These are phyloP conservation scores for Galemys pyrenaicus DNA, from an alignment of 2,113 vertebrate species.

Conservation along the genomic window DNA sequence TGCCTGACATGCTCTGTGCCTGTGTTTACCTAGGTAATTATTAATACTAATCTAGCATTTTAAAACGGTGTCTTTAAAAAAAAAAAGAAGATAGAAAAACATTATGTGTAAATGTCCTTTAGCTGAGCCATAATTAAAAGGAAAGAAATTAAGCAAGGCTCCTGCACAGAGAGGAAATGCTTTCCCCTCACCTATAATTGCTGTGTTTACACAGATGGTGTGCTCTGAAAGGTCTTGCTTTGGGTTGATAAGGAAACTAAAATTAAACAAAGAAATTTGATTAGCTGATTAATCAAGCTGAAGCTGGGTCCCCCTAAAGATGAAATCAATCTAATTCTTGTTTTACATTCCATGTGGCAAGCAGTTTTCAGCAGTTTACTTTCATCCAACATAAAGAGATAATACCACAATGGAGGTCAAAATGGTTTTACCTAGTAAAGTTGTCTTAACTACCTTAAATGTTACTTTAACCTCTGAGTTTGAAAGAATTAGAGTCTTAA, in stretches of 20 bases:
- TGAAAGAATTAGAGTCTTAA: not conserved
- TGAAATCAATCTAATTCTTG: not conserved
- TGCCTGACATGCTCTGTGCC: not conserved
- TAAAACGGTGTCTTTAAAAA: not conserved
- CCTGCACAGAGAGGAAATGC: not conserved
- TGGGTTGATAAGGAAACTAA: slow-evolving; percentile 51
- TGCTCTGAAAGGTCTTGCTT: not conserved
- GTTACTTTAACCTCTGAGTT: not conserved
- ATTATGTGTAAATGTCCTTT: not conserved
- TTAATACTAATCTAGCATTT: slow-evolving; percentile 23
- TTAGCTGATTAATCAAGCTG: slow-evolving; percentile 52
- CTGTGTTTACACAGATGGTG: slow-evolving; percentile 54
- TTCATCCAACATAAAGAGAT: slow-evolving; percentile 29
- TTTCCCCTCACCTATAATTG: not conserved
- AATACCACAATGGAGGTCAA: not conserved
- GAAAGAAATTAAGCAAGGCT: not conserved
- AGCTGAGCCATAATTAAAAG: slow-evolving; percentile 19
- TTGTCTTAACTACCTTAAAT: slow-evolving; percentile 6
- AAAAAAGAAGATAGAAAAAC: slow-evolving; percentile 27
- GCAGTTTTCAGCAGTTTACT: slow-evolving; percentile 47
- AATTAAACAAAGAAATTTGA: slow-evolving; percentile 60
- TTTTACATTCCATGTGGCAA: not conserved
- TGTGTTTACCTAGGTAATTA: slow-evolving; percentile 7
- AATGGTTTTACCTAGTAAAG: not conserved
- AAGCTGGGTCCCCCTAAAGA: not conserved